Conservation (phyloP, 2,113 vertebrate genomes). For the Eclectus roratus region DNA sequence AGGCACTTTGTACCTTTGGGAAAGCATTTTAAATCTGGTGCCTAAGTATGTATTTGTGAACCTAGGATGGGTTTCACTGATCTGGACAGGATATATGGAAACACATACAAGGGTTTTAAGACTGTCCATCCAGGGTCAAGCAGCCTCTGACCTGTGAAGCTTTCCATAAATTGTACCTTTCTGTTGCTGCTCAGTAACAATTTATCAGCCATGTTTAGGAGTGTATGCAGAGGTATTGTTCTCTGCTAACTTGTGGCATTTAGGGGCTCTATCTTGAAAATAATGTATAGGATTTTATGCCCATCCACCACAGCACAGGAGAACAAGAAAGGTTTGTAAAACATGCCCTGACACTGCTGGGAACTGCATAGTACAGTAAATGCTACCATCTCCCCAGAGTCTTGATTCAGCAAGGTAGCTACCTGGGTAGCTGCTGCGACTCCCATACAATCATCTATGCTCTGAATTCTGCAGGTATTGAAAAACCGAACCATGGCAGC, state of each 20-base stretch:
- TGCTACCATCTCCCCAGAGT: background rate
- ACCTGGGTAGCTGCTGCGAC: background rate
- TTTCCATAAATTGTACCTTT: background rate
- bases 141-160: background rate
- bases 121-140: background rate
- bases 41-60: background rate
- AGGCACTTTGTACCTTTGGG: background rate
- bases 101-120: background rate
- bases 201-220: background rate
- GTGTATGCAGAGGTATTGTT: background rate
- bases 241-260: background rate
- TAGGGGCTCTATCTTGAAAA: background rate
- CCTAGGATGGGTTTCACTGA: background rate
- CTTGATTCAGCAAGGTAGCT: background rate
- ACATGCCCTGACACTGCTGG: background rate
- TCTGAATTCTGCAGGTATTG: background rate
- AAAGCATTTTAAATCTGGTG: background rate
- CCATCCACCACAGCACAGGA: background rate
- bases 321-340: background rate
- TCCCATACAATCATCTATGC: background rate
- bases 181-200: background rate
- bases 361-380: background rate
- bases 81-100: background rate
- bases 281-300: background rate
- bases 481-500: background rate